Evolutionary conservation across 1,140 invertebrate genomes (phyloP).

Genomic region (Latrodectus geometricus): DNA sequence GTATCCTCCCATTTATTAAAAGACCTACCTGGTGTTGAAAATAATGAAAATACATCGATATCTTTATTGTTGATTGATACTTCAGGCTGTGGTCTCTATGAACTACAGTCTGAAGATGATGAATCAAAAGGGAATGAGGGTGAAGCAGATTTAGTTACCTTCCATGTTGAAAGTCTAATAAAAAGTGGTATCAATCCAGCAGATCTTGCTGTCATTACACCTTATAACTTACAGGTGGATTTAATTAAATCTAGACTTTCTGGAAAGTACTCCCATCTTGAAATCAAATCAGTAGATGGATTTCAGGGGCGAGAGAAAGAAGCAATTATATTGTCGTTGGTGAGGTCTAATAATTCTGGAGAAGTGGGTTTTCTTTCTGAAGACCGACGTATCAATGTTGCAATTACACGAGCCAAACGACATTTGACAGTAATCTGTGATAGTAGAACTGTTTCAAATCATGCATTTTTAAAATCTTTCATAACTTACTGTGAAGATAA

Average conservation of each 20-base stretch:
- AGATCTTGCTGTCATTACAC: constrained; percentile 75
- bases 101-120: constrained; percentile 71
- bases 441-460: constrained; percentile 72
- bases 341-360: constrained; percentile 72
- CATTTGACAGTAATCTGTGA: constrained; percentile 75
- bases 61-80: constrained; percentile 74
- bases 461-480: constrained; percentile 71
- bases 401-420: constrained; percentile 74
- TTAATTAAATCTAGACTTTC: constrained; percentile 40
- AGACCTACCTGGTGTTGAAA: constrained; percentile 70
- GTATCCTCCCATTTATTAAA: constrained; percentile 73
- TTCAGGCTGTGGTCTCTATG: constrained; percentile 72
- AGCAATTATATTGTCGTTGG: constrained; percentile 74
- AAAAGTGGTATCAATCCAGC: constrained; percentile 70
- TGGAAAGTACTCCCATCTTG: constrained; percentile 68
- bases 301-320: constrained; percentile 78
- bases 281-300: constrained; percentile 75
- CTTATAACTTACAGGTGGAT: constrained; percentile 74
- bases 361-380: constrained; percentile 77
- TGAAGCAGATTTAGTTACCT: constrained; percentile 73
- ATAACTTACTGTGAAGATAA: constrained; percentile 72
- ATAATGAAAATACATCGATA: constrained; percentile 69
- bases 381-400: constrained; percentile 75
- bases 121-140: constrained; percentile 74
- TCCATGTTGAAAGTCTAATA: constrained; percentile 71